A percentile compares a stretch with the other conserved stretches of the same genome.
These are phyloP conservation scores for Periophthalmus modestus DNA, from an alignment of 2,113 vertebrate genomes.

Conservation along the genomic window DNA sequence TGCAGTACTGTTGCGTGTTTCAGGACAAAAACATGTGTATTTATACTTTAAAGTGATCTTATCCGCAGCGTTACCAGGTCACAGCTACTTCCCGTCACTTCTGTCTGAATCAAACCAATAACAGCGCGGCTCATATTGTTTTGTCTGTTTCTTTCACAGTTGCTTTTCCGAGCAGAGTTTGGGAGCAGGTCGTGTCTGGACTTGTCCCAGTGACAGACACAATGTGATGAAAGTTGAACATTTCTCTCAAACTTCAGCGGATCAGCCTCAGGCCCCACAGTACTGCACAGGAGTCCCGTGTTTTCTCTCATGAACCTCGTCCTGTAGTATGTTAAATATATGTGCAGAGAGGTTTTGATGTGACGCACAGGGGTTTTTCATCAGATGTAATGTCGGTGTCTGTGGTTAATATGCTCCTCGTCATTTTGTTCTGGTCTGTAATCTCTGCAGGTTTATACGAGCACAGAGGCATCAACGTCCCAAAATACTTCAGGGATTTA, in stretches of 20 bases:
- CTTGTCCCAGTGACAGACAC: conserved; percentile 45
- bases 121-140: not conserved
- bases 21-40: too few species aligned
- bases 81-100: not conserved
- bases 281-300: not conserved
- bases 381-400: not conserved
- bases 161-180: conserved; percentile 40
- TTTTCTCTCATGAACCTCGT: not conserved
- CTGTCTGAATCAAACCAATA: conserved; percentile 20
- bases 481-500: too few species aligned
- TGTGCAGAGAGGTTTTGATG: not conserved
- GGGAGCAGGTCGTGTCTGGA: conserved; percentile 51
- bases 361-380: not conserved
- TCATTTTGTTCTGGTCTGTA: not conserved
- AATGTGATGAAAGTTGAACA: conserved; percentile 4
- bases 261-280: not conserved
- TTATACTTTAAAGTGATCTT: too few species aligned
- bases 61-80: too few species aligned
- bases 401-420: not conserved
- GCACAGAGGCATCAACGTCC: not conserved
- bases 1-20: too few species aligned
- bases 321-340: conserved; percentile 3
- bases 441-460: not conserved
- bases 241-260: not conserved
- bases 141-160: conserved; percentile 17